Evolutionary conservation across 2,113 vertebrate species (phyloP), one percentile per base, ranked within the genome.

Genomic region (Jaculus jaculus): DNA sequence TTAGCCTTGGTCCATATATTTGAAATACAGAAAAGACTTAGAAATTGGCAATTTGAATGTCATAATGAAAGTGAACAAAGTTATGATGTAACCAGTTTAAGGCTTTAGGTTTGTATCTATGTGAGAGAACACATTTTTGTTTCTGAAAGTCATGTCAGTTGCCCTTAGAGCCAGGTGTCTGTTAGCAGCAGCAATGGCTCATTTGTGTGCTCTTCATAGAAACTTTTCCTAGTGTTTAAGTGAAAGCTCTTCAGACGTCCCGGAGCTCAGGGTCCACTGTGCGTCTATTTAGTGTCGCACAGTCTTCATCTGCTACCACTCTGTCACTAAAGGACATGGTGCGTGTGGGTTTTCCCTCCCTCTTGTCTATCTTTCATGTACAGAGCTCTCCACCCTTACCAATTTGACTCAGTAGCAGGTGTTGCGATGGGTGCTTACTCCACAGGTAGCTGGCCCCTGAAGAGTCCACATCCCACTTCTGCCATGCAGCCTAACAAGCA

Each of bases 301-400:
- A 17, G 75, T 65, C 39, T 28, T 68, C 3, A 16, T 47, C 24
- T 2, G 4, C 26, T 65, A 39, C 83, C 30, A 0, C n/a, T 21
- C 6, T 54, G 54, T 12, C 54, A 65, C 37, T 21, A 4, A 89
- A 32, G 81, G 39, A 68, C 10, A 10, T 30, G 32, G 5, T 8
- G 0, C 4, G 0, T 0, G 0, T 32, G 7, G 54, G 65, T 54
- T 39, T 37, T 51, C 13, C 47, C 47, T 3, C 34, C 7, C n/a
- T 71, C 16, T 37, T 42, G 18, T 60, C 37, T 89, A 24, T 51
- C 89, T 84, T 65, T 81, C 86, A 89, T 58, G 34, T 30, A 58
- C 51, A 12, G 28, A n/a, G 34, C 47, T 85, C 16, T 51, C 17
- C 21, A 51, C 75, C 3, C 37, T 30, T 66, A 12, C 11, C 77